Base-by-base conservation (phyloP, 2,113 vertebrate species). In the Sceloporus tristichus region DNA sequence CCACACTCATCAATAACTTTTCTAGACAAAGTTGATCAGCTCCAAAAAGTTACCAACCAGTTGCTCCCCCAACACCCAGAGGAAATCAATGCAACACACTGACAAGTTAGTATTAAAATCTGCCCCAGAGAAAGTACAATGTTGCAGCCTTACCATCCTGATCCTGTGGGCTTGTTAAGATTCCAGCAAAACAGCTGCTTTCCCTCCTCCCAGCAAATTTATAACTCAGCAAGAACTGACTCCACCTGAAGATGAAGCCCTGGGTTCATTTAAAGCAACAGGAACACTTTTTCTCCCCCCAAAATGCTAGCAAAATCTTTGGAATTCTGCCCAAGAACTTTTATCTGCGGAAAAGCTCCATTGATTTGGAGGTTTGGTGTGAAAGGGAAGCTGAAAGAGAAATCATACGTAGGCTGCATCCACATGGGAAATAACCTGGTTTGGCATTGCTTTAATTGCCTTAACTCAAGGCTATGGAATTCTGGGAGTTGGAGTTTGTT, bases 181-280 rank as follows among this genome's bases (percentile, higher is more conserved):
- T 85, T 87, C 62, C 77, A 89, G 86, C 9, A 14, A 53, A 92
- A 74, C 93, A 92, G 91, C 93, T 93, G 78, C 91, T 13, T 13
- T 84, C 54, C 89, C 90, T 88, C 83, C 94, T 95, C 85, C 86
- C 91, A 85, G 92, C 80, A 91, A 91, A 85, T 95, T 95, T 95
- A 95, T 95, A 95, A 84, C 91, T 87, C 91, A 70, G 91, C 91
- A 92, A 92, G 86, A 71, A 79, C 84, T 85, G 95, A 83, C 94
- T 92, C 92, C 94, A 94, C 95, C 94, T 95, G 95, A n/a, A 93
- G 87, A 21, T 85, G 85, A 73, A 84, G 89, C 27, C 89, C 86
- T 91, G 85, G 42, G 79, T 76, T 1, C 73, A 79, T 82, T 95
- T 96, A 95, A 95, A 96, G 94, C 92, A 88, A 80, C 94, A 95